Evolutionary conservation across 1,140 invertebrate species (phyloP).

Genomic region (Diachasma alloeum): DNA sequence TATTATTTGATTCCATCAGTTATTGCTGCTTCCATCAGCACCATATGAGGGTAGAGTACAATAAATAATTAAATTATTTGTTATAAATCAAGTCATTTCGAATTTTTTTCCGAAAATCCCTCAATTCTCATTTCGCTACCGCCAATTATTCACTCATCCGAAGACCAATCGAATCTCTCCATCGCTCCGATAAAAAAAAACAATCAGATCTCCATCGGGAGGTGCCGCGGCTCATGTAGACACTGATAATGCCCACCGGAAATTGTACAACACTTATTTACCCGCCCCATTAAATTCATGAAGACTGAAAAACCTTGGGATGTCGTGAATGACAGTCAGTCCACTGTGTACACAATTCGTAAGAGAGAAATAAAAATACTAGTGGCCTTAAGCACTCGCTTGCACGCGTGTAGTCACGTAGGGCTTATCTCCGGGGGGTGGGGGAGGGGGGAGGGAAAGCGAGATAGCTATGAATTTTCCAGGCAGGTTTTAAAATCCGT

Average conservation of each 20-base stretch:
- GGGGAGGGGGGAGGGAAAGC: not conserved
- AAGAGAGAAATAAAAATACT: not conserved
- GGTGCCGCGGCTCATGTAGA: not conserved
- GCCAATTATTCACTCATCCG: too few relatives aligned
- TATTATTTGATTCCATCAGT: too few relatives aligned
- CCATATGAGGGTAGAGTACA: too few relatives aligned
- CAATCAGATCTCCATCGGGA: not conserved
- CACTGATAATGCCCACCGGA: not conserved
- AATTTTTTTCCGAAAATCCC: too few relatives aligned
- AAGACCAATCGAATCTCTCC: too few relatives aligned
- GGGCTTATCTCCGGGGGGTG: not conserved
- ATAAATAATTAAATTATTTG: too few relatives aligned
- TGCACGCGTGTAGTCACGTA: not conserved
- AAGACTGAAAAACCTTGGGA: not conserved
- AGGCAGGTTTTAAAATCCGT: not conserved
- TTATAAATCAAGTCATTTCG: too few relatives aligned
- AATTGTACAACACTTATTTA: constrained; percentile 2
- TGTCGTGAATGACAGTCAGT: not conserved
- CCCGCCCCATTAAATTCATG: not conserved
- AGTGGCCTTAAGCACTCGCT: not conserved
- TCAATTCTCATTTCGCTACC: too few relatives aligned
- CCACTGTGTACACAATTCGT: not conserved
- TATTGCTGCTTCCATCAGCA: too few relatives aligned
- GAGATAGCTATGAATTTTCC: not conserved
- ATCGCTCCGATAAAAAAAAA: not conserved